Evolutionary conservation across 2,888 invertebrate species (phyloP), one percentile per base, ranked within the genome.

Genomic region (Nomada ruficornis): DNA sequence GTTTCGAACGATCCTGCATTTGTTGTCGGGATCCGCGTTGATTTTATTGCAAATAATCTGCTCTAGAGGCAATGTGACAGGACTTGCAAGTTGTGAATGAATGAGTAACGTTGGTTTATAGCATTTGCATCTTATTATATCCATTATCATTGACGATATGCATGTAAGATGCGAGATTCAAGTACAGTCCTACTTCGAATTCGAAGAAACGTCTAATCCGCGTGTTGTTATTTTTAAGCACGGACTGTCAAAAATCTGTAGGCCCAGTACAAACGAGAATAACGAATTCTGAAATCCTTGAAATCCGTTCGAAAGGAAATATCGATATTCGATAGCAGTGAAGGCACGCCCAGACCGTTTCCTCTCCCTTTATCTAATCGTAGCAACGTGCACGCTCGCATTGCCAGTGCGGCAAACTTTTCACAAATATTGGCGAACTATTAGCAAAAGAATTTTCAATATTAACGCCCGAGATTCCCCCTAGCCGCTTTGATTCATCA

Each of bases 351-450:
- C 64, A 20, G 62, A 54, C 59, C n/a, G 55, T 69, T 79, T 79
- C 47, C 57, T 50, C 18, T 13, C 57, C 18, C 44, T 68, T 80
- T 77, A 85, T 85, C 86, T 85, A 85, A 85, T 85, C 85, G 57
- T 57, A n/a, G 11, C 0, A 50, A 54, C 63, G 54, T 47, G 52
- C 64, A 50, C 23, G 20, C 75, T 55, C 55, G 71, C 68, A 69
- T 71, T 65, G 42, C 57, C 60, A 36, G 69, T 29, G 67, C 77
- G 67, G 75, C 60, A 54, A 73, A 77, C 23, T 36, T 15, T 67
- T 26, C 13, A 15, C n/a, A 57, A 71, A 57, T 62, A 54, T 9
- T 3, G 36, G n/a, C 36, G 20, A n/a, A 18, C 10, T 67, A 70
- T 68, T 36, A 44, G 36, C 69, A 44, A 57, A 52, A 64, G 68